A percentile compares a stretch with the other conserved stretches of the same genome.
Conservation (phyloP, 37 sponge, comb jelly and placozoan species). For the Lycopodina hypogea region DNA sequence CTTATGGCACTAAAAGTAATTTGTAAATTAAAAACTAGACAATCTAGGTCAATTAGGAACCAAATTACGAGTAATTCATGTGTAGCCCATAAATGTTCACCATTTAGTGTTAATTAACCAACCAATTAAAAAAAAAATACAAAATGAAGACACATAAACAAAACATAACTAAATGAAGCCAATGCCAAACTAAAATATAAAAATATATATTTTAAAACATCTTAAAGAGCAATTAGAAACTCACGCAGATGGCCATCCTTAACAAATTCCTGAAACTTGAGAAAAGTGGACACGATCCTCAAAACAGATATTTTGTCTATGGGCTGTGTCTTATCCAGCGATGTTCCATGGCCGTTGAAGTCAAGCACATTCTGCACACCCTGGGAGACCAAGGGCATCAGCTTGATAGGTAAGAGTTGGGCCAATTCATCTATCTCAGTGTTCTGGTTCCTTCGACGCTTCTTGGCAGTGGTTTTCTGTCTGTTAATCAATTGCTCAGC, state of each 20-base stretch:
- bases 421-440: slow-evolving; percentile 47
- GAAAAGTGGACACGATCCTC: slow-evolving; percentile 45
- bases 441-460: slow-evolving; percentile 56
- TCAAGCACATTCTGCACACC: background rate
- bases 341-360: background rate
- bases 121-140: too few relatives aligned
- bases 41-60: too few relatives aligned
- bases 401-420: slow-evolving; percentile 3
- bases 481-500: slow-evolving; percentile 14
- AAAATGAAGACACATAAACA: too few relatives aligned
- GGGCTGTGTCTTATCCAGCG: background rate
- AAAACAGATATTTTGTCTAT: slow-evolving; percentile 73
- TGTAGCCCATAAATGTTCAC: too few relatives aligned
- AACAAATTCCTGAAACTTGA: slow-evolving; percentile 56
- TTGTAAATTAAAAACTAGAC: too few relatives aligned
- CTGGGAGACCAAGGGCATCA: background rate
- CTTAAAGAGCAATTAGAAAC: too few relatives aligned
- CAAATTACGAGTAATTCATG: too few relatives aligned
- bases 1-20: too few relatives aligned
- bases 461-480: slow-evolving; percentile 19
- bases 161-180: too few relatives aligned
- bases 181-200: background rate
- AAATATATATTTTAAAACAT: background rate
- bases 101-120: too few relatives aligned
- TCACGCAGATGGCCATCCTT: background rate